Base-by-base conservation (phyloP, 2,888 invertebrate genomes). In the Unio delphinus region DNA sequence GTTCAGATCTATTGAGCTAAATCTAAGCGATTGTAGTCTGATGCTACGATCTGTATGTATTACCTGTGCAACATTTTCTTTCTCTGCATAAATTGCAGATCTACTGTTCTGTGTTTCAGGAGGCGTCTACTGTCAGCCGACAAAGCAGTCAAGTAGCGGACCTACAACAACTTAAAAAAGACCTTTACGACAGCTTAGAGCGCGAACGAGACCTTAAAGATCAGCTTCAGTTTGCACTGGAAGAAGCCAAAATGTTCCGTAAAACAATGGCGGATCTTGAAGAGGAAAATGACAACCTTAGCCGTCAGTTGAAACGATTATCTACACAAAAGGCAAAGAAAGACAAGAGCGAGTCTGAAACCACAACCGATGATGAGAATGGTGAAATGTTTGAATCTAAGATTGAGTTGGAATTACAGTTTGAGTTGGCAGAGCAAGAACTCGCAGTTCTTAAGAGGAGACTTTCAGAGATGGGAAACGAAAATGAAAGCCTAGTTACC, bases 251-350 rank as follows among this genome's bases (percentile, higher is more conserved):
- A 92, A 94, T 94, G 91, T 67, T 80, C 90, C 93, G 96, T 91
- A 95, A 95, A 92, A 96, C 95, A 92, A 93, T 96, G 7, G 94
- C 95, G 89, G 94, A 97, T 88, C 93, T 97, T 90, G 98, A 98
- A 92, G 96, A 97, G 91, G 98, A 98, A 93, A 98, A 98, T 92
- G 98, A 98, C 91, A 95, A 95, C 84, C 93, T 97, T 91, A 94
- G 95, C 91, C 93, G 95, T 92, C 97, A 97, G 93, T 93, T 98
- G 92, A 95, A 96, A 93, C 97, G 97, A 94, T 95, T 97, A 94
- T 95, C 96, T 2, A 68, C 79, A 30, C 78, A 84, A 61, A 81
- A 81, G 45, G 72, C 74, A 0, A 64, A 68, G 1, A 62, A 63
- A 30, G 55, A 63, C 34, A 64, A 45, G 45, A 45, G 15, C 3